A percentile compares a stretch with the other conserved stretches of the same genome.
These are phyloP conservation scores for Loriculus beryllinus DNA, from an alignment of 2,797 vertebrate species.

Conservation along the genomic window DNA sequence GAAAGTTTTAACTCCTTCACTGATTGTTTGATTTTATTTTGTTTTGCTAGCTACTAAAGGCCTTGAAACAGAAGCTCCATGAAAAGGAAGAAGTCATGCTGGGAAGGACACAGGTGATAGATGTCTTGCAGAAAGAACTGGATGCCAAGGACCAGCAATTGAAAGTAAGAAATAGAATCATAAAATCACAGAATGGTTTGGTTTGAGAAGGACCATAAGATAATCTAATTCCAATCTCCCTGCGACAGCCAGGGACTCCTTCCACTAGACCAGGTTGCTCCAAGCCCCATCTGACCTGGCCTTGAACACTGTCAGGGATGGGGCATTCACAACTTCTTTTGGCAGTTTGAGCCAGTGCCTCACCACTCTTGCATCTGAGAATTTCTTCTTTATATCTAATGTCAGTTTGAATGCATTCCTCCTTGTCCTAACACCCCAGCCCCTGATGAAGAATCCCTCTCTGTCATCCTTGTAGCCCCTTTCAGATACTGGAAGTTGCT, in stretches of 20 bases:
- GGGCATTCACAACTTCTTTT: background rate
- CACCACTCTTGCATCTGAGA: background rate
- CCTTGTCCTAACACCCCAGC: background rate
- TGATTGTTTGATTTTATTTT: background rate
- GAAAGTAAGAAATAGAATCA: slow-evolving; percentile 70
- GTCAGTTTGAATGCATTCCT: background rate
- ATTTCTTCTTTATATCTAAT: background rate
- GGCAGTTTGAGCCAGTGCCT: background rate
- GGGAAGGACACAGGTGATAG: slow-evolving; percentile 88
- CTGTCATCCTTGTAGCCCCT: background rate
- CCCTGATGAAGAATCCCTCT: background rate
- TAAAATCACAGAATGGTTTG: background rate
- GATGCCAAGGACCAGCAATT: slow-evolving; percentile 84
- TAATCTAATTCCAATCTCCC: background rate
- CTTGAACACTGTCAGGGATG: background rate
- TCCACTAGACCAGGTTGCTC: background rate
- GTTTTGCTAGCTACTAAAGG: slow-evolving; percentile 82
- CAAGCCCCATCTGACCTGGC: background rate
- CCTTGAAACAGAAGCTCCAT: slow-evolving; percentile 90
- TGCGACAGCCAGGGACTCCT: background rate
- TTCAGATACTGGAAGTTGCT: background rate
- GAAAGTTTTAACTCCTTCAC: background rate
- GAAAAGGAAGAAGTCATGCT: slow-evolving; percentile 91
- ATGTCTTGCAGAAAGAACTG: slow-evolving; percentile 87
- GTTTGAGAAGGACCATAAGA: background rate